Base-by-base conservation (phyloP, 2,888 invertebrate genomes). In the Cheilosia vulpina region DNA sequence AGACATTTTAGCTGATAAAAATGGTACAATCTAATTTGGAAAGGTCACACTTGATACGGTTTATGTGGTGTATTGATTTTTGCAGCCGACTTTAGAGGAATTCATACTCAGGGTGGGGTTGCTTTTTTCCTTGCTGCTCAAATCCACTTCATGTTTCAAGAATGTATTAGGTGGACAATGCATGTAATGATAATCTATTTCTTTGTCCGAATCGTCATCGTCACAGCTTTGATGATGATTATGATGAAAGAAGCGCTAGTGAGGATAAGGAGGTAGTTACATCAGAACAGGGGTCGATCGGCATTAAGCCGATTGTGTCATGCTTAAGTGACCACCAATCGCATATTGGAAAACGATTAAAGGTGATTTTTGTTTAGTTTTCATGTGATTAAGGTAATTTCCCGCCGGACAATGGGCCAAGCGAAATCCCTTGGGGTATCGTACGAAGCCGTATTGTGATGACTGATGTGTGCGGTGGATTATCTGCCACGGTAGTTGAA, bases 1-100 rank as follows among this genome's bases (percentile, higher is more conserved):
- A 81, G 81, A 76, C 81, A 76, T 76, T 77, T 80, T 58, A 77
- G 53, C 57, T 68, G 72, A 81, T 85, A 85, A 81, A 85, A 85
- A 76, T 81, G 81, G 72, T 76, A 77, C 76, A 85, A 85, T 85
- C 76, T 85, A 81, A 85, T 85, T 85, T 85, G 52, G 66, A 81
- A 85, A 85, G 85, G 85, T 85, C 85, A 85, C 85, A 85, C 85
- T 85, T 81, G 85, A 85, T 85, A 85, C 62, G 85, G 71, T 81
- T 81, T 81, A 81, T 85, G 85, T 68, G 85, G 85, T 81, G 66
- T 71, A 81, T 85, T 85, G 85, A 85, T 85, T 85, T 85, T 72
- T 62, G 15, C 31, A 41, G 31, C 19, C 47, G 27, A 57, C 53
- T 45, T 9, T 47, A 47, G 66, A 66, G 82, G 82, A 82, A 83